These are phyloP conservation scores for Dynastes hyllus DNA, from an alignment of 2,888 invertebrate species.

Conservation along the genomic window DNA sequence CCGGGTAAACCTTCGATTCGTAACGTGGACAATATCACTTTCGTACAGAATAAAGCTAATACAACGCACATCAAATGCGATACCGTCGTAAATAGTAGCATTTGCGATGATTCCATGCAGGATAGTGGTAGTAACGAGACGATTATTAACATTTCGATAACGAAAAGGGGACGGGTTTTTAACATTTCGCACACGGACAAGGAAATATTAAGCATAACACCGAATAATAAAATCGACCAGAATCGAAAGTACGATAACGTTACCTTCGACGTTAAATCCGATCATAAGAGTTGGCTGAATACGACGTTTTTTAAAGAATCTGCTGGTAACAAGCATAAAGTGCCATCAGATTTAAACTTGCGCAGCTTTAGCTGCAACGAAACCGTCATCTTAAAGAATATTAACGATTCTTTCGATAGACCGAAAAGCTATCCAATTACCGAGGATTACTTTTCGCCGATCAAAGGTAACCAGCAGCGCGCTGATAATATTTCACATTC, in stretches of 20 bases:
- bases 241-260: constrained; percentile 28
- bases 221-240: background rate
- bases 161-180: constrained; percentile 40
- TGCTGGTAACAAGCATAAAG: constrained; percentile 33
- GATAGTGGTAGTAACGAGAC: constrained; percentile 38
- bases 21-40: constrained; percentile 31
- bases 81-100: constrained; percentile 45
- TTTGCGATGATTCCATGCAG: constrained; percentile 9
- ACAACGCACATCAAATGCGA: constrained; percentile 50
- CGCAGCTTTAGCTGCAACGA: constrained; percentile 46
- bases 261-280: constrained; percentile 42
- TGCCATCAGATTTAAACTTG: constrained; percentile 49
- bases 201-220: constrained; percentile 23
- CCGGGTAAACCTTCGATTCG: constrained; percentile 47
- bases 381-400: constrained; percentile 41
- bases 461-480: constrained; percentile 1
- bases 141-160: constrained; percentile 49
- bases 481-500: constrained; percentile 17
- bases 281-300: constrained; percentile 23
- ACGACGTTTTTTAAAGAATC: constrained; percentile 41
- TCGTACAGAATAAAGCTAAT: constrained; percentile 26
- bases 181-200: constrained; percentile 44
- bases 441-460: constrained; percentile 45
- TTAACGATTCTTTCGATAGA: constrained; percentile 49
- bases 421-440: constrained; percentile 46